phyloP scores from a whole-genome alignment of 2,797 vertebrate genomes.

The Arctocebus calabarensis region DNA sequence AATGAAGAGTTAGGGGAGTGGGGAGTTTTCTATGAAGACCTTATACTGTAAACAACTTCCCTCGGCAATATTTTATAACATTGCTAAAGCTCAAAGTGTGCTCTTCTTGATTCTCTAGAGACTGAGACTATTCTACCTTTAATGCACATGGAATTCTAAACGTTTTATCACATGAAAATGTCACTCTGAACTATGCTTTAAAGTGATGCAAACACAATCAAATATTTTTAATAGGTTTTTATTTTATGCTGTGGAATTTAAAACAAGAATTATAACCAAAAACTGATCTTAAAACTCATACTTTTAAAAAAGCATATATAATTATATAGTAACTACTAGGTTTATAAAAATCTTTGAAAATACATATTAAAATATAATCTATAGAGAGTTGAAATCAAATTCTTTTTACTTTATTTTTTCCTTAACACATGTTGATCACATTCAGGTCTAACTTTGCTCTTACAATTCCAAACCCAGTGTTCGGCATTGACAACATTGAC shows the following conservation, averaged over 20 bases:
- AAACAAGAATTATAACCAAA: slow-evolving; percentile 33
- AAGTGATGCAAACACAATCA: not conserved
- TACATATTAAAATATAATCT: not conserved
- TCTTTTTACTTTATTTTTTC: not conserved
- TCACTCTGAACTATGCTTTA: not conserved
- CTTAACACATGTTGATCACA: not conserved
- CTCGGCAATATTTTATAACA: no score
- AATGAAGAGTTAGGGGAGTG: not conserved
- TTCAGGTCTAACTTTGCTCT: not conserved
- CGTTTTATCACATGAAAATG: not conserved
- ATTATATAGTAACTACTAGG: not conserved
- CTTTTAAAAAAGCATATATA: not conserved
- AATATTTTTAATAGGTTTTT: not conserved
- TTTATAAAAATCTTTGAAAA: slow-evolving; percentile 60
- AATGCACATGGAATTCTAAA: not conserved
- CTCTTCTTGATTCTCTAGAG: not conserved
- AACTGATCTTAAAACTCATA: not conserved
- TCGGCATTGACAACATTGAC: not conserved
- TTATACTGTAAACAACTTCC: not conserved
- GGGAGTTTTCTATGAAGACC: not conserved
- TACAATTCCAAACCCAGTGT: slow-evolving; percentile 58
- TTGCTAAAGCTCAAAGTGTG: not conserved
- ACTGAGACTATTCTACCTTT: not conserved
- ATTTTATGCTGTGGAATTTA: not conserved
- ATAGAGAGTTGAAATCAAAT: not conserved